Evolutionary conservation across 1,140 invertebrate species (phyloP), one percentile per base, ranked within the genome.

Genomic region (Apis dorsata): DNA sequence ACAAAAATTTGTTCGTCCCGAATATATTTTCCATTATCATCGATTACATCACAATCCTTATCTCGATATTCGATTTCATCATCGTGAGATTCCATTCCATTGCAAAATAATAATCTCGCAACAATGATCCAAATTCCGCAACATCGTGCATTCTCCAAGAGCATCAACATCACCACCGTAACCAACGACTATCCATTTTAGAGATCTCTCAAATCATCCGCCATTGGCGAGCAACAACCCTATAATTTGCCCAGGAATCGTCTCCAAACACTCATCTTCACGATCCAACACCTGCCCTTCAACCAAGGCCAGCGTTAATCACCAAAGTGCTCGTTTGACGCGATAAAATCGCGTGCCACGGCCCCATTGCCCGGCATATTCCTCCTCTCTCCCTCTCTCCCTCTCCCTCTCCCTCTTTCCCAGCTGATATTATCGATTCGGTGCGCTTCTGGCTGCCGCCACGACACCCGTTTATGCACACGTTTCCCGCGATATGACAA

Each of bases 401-500:
- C 70, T 83, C 73, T 57, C 75, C 76, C 79, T 59, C 77, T 1
- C 66, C 62, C 15, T 28, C 77, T 70, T 68, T 79, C 71, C 55
- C 76, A 65, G 65, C 79, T 86, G 85, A 88, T 88, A 75, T 79
- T 86, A 89, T 89, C 88, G 88, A 86, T 88, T 88, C 44, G 73
- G 60, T 69, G 76, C 65, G 78, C 83, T 82, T 21, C 76, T 83
- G 68, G 69, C 66, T 73, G 75, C 85, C 76, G 63, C 65, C 70
- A 1, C 87, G 86, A 88, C 87, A 88, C 84, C 86, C 87, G 87
- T 89, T 89, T 88, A 86, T 65, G 84, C 79, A 88, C 77, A 77
- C 83, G 86, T 79, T 88, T 79, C 79, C 78, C 86, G 87, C 84
- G 87, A 82, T 86, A 86, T 89, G 86, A 88, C 86, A 89, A 89